A percentile compares a stretch with the other conserved stretches of the same genome.
phyloP scores from a whole-genome alignment of 1,140 invertebrate genomes.

The Atta cephalotes region DNA sequence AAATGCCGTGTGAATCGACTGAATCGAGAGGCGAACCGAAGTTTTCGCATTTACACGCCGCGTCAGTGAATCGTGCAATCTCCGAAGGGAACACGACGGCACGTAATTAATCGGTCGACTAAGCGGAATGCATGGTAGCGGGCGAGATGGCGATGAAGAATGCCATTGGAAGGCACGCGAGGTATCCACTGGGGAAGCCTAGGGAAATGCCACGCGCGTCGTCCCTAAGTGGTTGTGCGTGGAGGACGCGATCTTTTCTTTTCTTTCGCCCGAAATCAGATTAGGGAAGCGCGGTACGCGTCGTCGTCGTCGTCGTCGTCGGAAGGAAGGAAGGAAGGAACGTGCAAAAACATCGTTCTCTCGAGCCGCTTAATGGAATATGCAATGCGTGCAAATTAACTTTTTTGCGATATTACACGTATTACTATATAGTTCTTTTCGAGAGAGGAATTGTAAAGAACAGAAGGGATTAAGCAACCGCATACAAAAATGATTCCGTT shows the following conservation, averaged over 20 bases:
- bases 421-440: conserved; percentile 17
- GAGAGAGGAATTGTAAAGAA: background rate
- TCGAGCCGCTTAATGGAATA: conserved; percentile 59
- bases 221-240: conserved; percentile 43
- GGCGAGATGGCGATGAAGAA: conserved; percentile 64
- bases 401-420: background rate
- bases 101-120: conserved; percentile 69
- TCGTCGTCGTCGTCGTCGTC: background rate
- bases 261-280: conserved; percentile 32
- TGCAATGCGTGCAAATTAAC: conserved; percentile 51
- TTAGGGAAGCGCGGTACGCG: conserved; percentile 33
- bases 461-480: background rate
- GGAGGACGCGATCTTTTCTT: conserved; percentile 27
- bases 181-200: conserved; percentile 43
- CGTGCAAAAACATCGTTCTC: background rate
- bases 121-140: conserved; percentile 68
- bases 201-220: conserved; percentile 47
- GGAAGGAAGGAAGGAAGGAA: background rate
- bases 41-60: conserved; percentile 54
- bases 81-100: conserved; percentile 40
- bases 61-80: conserved; percentile 53
- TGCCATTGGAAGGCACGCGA: conserved; percentile 64
- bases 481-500: conserved; percentile 58
- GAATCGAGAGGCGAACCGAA: conserved; percentile 17
- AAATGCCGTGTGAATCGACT: conserved; percentile 6